Evolutionary conservation across 35 echinoderm and acorn worm genomes (phyloP), one percentile per base, ranked within the genome.

Genomic region (Chiridota heheva): DNA sequence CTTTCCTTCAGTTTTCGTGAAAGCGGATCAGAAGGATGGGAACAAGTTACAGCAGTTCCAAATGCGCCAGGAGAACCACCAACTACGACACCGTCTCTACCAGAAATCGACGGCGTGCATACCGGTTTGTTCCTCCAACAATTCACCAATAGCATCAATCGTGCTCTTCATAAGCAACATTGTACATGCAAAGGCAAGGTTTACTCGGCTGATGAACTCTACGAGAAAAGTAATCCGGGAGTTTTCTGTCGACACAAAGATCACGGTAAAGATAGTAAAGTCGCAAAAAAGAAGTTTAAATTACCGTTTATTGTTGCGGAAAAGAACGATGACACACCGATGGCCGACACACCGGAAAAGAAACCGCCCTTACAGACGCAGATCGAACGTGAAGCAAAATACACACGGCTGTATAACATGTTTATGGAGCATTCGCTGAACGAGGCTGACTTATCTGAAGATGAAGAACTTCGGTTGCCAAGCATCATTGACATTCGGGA

Each of bases 91-190:
- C 70, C 70, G 0, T 42, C 56, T 15, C 28, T 74, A 31, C 70
- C 42, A 32, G 70, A 51, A 8, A 51, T 74, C 0, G 63, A 86
- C 4, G 74, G 77, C 30, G 69, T 87, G 56, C 87, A 96, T 30
- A 87, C 92, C 7, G 92, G 92, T 4, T 22, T 82, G 5, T 96
- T 96, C 74, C 78, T 96, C 4, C 92, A 96, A 24, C 76, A 85
- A 8, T 87, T 96, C 31, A 90, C 92, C 33, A 96, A 96, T 60
- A 96, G 92, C 63, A 79, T 96, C 37, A 96, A 86, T 58, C 76
- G 72, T 1, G 92, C 92, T 1, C 77, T 96, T 29, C 92, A 90
- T 53, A 96, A 96, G 49, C 82, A 96, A 73, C 51, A 75, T 42
- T 86, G 77, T 31, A 85, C 75, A 20, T 88, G 91, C 45, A 77